phyloP scores from a whole-genome alignment of 2,797 vertebrate species.

The Clarias platycephalus region DNA sequence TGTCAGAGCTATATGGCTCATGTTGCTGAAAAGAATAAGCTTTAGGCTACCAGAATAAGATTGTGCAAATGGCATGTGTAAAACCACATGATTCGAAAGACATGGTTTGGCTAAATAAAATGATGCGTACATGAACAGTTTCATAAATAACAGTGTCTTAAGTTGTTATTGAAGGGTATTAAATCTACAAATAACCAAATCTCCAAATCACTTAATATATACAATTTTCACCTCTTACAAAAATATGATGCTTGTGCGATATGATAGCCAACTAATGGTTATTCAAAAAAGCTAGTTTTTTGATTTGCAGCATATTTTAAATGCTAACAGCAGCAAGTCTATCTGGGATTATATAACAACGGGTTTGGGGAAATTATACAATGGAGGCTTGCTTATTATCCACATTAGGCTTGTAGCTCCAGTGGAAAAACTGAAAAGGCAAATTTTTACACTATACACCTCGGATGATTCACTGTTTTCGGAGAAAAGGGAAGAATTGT shows the following conservation, averaged over 20 bases:
- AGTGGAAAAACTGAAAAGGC: conserved; percentile 33
- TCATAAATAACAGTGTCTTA: neutral
- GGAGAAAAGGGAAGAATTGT: conserved; percentile 8
- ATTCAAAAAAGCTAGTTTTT: neutral
- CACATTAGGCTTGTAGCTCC: conserved; percentile 14
- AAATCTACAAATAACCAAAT: neutral
- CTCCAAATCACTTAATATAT: neutral
- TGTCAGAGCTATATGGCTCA: neutral
- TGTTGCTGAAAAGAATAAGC: neutral
- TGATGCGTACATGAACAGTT: neutral
- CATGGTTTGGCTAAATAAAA: neutral
- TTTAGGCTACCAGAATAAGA: neutral
- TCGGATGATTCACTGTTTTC: conserved; percentile 24
- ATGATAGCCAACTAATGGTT: neutral
- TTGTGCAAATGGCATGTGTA: neutral
- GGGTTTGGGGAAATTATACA: conserved; percentile 2
- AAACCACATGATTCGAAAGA: neutral
- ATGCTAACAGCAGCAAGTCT: neutral
- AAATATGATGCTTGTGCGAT: neutral
- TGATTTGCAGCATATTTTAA: neutral
- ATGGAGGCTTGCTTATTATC: conserved; percentile 16
- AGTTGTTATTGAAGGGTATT: neutral
- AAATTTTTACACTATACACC: conserved; percentile 9
- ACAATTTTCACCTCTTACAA: neutral
- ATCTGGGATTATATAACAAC: conserved; percentile 4